Conservation (phyloP, 2,888 invertebrate species). For the Mimachlamys varia region DNA sequence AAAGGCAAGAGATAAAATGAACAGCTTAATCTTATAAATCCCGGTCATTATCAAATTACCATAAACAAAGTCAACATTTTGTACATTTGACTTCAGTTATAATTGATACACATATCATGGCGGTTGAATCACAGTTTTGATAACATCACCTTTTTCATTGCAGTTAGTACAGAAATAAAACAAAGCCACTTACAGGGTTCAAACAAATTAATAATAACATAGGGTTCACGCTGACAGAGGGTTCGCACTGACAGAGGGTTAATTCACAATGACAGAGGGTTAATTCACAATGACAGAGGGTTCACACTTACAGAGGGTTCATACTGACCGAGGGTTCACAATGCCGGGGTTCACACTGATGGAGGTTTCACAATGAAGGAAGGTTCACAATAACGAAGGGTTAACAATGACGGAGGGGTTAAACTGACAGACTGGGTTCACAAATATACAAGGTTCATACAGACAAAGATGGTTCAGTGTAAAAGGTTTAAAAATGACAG, state of each 20-base stretch:
- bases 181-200: too few relatives aligned
- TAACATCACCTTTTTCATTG: constrained; percentile 12
- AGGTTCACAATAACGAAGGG: neutral
- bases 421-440: too few relatives aligned
- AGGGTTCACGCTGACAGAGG: too few relatives aligned
- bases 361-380: neutral
- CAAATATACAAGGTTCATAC: neutral
- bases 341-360: neutral
- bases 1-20: neutral
- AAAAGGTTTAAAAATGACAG: too few relatives aligned
- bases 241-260: too few relatives aligned
- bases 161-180: neutral
- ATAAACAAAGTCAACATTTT: neutral
- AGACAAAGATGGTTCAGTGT: neutral
- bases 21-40: neutral
- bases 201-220: too few relatives aligned
- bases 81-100: neutral
- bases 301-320: too few relatives aligned
- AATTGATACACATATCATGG: neutral
- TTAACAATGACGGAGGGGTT: too few relatives aligned
- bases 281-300: too few relatives aligned
- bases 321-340: neutral
- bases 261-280: too few relatives aligned
- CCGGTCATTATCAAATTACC: neutral
- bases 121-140: neutral